A percentile compares a stretch with the other conserved stretches of the same genome.
Evolutionary conservation across 2,797 vertebrate species (phyloP).

Genomic region (Sebastes hubbsi): DNA sequence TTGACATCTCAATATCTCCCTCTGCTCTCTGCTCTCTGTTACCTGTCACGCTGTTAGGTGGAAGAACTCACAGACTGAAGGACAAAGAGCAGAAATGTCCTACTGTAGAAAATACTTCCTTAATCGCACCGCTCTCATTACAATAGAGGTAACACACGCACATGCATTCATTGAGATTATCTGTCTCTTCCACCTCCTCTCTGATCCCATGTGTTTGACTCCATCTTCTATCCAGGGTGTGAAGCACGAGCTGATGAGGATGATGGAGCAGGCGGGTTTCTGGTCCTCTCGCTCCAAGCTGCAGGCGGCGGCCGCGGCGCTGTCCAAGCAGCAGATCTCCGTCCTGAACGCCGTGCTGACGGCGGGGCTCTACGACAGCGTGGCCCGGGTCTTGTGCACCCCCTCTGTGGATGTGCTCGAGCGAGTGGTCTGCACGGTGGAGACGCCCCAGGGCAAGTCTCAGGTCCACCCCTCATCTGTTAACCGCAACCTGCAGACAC

Average conservation of each 20-base stretch:
- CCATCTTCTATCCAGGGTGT: constrained; percentile 83
- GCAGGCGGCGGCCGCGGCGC: constrained; percentile 2
- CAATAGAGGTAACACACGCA: constrained; percentile 87
- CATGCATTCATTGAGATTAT: background rate
- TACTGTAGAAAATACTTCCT: constrained; percentile 94
- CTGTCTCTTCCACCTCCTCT: background rate
- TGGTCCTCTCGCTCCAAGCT: constrained; percentile 58
- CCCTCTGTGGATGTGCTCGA: constrained; percentile 92
- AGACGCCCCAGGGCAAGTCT: constrained; percentile 95
- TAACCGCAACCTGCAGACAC: constrained; percentile 91
- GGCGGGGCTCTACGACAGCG: constrained; percentile 94
- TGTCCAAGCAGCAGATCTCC: constrained; percentile 84
- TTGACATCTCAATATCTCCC: background rate
- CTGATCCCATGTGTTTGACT: background rate
- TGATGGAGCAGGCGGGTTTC: constrained; percentile 94
- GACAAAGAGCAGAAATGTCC: constrained; percentile 85
- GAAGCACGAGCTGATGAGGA: constrained; percentile 90
- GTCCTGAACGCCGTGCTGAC: constrained; percentile 91
- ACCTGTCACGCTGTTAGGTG: constrained; percentile 80
- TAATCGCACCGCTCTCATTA: constrained; percentile 91
- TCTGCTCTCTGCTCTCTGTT: background rate
- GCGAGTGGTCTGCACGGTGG: constrained; percentile 87
- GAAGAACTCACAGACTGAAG: constrained; percentile 87
- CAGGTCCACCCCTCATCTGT: constrained; percentile 96
- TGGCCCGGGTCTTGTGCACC: constrained; percentile 88